These are phyloP conservation scores for Tympanoctomys barrerae DNA, from an alignment of 2,797 vertebrate species.

Conservation along the genomic window DNA sequence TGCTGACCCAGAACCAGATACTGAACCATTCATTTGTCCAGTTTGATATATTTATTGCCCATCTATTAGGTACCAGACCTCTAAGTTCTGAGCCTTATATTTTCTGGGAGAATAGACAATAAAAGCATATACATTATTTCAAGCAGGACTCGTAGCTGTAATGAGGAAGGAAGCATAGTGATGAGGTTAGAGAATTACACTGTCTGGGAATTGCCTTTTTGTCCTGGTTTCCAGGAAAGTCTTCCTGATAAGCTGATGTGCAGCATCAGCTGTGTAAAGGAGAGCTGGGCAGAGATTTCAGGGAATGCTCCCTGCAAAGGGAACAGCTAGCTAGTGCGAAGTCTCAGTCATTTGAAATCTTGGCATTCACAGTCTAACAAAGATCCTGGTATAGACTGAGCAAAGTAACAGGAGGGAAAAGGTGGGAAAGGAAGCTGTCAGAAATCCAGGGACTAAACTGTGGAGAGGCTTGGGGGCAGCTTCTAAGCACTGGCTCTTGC, in stretches of 20 bases:
- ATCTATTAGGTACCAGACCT: neutral
- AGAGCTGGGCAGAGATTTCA: neutral
- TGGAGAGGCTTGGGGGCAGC: neutral
- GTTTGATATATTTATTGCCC: conserved; percentile 2
- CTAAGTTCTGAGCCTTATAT: neutral
- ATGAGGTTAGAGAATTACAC: neutral
- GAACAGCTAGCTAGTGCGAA: neutral
- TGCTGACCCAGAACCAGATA: neutral
- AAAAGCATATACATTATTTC: neutral
- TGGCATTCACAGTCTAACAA: neutral
- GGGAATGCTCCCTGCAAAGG: neutral
- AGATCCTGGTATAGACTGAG: neutral
- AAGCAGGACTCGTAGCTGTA: neutral
- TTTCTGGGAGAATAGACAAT: conserved; percentile 7
- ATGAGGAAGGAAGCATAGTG: neutral
- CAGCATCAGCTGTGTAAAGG: neutral
- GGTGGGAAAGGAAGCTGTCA: neutral
- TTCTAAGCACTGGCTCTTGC: neutral
- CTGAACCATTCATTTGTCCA: neutral
- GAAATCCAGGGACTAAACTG: neutral
- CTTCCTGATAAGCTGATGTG: neutral
- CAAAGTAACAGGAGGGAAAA: neutral
- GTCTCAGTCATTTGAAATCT: neutral
- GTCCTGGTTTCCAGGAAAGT: neutral
- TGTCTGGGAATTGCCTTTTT: neutral